Conservation (phyloP, 2,797 vertebrate species). For the Anolis apletophallus region DNA sequence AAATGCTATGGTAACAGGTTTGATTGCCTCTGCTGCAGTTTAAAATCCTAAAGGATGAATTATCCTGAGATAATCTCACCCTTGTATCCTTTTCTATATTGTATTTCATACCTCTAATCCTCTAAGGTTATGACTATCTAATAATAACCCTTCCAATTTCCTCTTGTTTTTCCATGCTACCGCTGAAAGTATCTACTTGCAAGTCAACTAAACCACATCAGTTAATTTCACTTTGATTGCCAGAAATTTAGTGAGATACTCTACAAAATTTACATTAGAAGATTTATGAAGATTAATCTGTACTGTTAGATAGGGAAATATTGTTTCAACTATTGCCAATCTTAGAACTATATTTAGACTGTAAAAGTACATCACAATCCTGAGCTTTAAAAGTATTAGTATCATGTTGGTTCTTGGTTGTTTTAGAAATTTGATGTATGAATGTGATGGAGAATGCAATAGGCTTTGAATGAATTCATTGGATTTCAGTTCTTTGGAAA, state of each 20-base stretch:
- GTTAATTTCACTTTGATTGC: slow-evolving; percentile 43
- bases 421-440: background rate
- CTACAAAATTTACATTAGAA: slow-evolving; percentile 36
- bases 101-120: slow-evolving; percentile 63
- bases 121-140: slow-evolving; percentile 50
- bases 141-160: slow-evolving; percentile 44
- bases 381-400: background rate
- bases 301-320: slow-evolving; percentile 20
- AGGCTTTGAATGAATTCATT: background rate
- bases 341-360: slow-evolving; percentile 15
- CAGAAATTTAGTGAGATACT: slow-evolving; percentile 26
- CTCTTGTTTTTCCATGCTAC: slow-evolving; percentile 34
- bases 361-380: background rate
- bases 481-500: background rate
- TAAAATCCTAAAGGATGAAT: slow-evolving; percentile 67
- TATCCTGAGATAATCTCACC: slow-evolving; percentile 67
- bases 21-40: slow-evolving; percentile 67
- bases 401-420: background rate
- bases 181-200: slow-evolving; percentile 35
- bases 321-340: background rate
- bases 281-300: slow-evolving; percentile 47
- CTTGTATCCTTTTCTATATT: slow-evolving; percentile 58
- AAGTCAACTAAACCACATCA: slow-evolving; percentile 18
- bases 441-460: background rate
- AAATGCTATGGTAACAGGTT: slow-evolving; percentile 70